Evolutionary conservation across 2,113 vertebrate species (phyloP).

Genomic region (Bambusicola thoracicus): DNA sequence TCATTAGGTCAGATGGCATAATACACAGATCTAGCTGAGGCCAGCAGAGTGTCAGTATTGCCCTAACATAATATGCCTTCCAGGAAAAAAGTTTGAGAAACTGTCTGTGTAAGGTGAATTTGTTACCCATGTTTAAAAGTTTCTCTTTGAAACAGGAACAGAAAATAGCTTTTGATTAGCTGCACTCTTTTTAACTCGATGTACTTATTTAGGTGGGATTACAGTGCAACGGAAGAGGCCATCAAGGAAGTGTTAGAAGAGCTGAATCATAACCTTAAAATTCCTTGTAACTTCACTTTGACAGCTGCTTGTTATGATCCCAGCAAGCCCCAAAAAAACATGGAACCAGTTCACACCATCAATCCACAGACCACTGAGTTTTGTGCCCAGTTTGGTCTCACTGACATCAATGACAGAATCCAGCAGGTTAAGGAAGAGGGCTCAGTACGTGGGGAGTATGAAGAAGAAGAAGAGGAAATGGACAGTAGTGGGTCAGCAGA

Average conservation of each 20-base stretch:
- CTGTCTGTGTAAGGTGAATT: background rate
- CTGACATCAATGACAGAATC: slow-evolving; percentile 86
- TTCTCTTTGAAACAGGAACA: background rate
- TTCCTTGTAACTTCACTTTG: slow-evolving; percentile 91
- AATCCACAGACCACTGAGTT: slow-evolving; percentile 96
- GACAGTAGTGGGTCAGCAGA: slow-evolving; percentile 83
- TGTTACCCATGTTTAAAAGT: background rate
- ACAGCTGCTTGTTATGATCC: slow-evolving; percentile 86
- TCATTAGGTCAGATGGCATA: background rate
- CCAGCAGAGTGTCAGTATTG: background rate
- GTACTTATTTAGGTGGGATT: slow-evolving; percentile 88
- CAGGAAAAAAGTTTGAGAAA: background rate
- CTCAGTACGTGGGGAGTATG: slow-evolving; percentile 51
- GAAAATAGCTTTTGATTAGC: background rate
- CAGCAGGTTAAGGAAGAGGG: slow-evolving; percentile 76
- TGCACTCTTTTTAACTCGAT: background rate
- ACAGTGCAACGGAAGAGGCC: slow-evolving; percentile 85
- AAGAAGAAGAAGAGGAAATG: slow-evolving; percentile 77
- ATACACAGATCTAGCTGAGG: background rate
- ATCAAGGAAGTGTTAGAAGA: slow-evolving; percentile 87
- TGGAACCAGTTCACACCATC: slow-evolving; percentile 80
- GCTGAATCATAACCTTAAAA: slow-evolving; percentile 83
- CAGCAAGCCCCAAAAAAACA: slow-evolving; percentile 77
- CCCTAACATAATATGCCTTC: background rate
- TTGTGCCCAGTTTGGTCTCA: slow-evolving; percentile 90